These are phyloP conservation scores for Belonocnema kinseyi DNA, from an alignment of 1,140 invertebrate species.

Conservation along the genomic window DNA sequence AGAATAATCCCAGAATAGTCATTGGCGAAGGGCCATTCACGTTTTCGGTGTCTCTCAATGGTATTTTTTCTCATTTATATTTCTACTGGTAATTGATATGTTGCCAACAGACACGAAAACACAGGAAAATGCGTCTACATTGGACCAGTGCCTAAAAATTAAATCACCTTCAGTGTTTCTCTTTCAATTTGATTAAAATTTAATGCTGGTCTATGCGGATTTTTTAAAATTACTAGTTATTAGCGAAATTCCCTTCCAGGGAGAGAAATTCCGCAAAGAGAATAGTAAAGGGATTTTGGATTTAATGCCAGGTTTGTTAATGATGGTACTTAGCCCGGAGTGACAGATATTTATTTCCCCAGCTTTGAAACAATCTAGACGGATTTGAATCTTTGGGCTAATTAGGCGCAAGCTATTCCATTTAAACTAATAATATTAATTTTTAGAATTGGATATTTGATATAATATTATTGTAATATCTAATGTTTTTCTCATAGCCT, in stretches of 20 bases:
- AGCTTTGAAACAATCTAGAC: background rate
- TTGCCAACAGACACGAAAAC: conserved; percentile 13
- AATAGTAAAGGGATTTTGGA: background rate
- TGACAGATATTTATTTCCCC: conserved; percentile 26
- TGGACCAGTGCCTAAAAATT: conserved; percentile 23
- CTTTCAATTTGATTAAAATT: conserved; percentile 10
- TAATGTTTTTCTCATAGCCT: no score
- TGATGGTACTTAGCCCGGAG: background rate
- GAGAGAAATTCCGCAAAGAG: conserved; percentile 11
- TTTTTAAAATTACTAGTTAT: background rate
- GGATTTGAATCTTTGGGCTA: conserved; percentile 12
- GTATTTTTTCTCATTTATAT: conserved; percentile 17
- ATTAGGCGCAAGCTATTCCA: background rate
- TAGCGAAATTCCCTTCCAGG: background rate
- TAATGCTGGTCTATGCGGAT: conserved; percentile 4
- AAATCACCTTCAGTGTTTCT: conserved; percentile 7
- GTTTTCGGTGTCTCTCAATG: conserved; percentile 11
- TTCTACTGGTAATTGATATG: conserved; percentile 3
- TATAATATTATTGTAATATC: no score
- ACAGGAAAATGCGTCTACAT: conserved; percentile 1
- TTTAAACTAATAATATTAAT: no score
- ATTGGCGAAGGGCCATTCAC: background rate
- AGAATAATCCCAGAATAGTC: background rate
- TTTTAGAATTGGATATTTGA: no score
- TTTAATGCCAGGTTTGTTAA: conserved; percentile 17